A percentile compares a stretch with the other conserved stretches of the same genome.
Conservation (phyloP, 2,888 invertebrate species). For the Mimachlamys varia region DNA sequence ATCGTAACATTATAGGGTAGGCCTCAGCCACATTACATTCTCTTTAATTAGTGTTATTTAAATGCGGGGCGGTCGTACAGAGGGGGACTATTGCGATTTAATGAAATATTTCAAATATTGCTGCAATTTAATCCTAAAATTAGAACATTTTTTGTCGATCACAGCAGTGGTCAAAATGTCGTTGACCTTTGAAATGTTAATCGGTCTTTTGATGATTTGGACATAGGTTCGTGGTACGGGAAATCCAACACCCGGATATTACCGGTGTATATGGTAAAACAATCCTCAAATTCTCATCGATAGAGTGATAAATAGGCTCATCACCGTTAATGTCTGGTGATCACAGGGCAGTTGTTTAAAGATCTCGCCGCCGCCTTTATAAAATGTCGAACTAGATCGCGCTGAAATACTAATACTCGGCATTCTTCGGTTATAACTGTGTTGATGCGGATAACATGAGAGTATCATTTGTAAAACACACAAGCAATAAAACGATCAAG, state of each 20-base stretch:
- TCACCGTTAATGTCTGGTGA: slow-evolving; percentile 24
- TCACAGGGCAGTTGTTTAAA: background rate
- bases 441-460: background rate
- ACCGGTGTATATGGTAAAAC: background rate
- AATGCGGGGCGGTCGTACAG: background rate
- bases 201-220: background rate
- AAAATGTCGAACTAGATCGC: background rate
- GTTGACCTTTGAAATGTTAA: background rate
- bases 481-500: background rate
- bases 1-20: background rate
- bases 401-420: background rate
- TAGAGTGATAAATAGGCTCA: background rate
- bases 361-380: background rate
- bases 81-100: background rate
- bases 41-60: slow-evolving; percentile 1
- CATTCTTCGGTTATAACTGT: background rate
- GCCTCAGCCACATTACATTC: background rate
- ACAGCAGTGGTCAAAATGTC: background rate
- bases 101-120: slow-evolving; percentile 8
- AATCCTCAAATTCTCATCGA: background rate
- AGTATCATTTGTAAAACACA: background rate
- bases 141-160: background rate
- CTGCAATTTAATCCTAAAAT: background rate
- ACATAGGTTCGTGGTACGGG: background rate
- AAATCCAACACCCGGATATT: slow-evolving; percentile 18